phyloP scores from a whole-genome alignment of 2,113 vertebrate species.

The Hemiscyllium ocellatum region DNA sequence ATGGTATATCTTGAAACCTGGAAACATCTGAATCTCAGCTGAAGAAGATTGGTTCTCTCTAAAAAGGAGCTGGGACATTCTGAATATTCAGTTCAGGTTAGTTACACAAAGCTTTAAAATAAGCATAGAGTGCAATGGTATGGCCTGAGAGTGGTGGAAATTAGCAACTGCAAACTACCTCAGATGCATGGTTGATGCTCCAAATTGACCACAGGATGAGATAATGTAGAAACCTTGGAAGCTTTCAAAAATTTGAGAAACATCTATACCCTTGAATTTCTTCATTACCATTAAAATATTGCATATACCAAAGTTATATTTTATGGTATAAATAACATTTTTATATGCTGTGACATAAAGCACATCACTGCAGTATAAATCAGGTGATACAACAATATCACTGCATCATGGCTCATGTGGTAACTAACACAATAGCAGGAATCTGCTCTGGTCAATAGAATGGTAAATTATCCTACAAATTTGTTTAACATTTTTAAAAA shows the following conservation, averaged over 20 bases:
- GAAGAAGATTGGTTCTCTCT: neutral
- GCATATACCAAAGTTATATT: neutral
- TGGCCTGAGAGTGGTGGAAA: neutral
- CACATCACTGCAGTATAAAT: slow-evolving; percentile 18
- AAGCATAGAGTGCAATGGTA: neutral
- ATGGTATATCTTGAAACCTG: neutral
- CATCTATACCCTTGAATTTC: neutral
- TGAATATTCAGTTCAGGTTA: slow-evolving; percentile 2
- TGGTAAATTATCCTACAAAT: neutral
- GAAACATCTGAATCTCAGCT: neutral
- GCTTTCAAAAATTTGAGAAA: neutral
- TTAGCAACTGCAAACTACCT: neutral
- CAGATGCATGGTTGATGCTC: neutral
- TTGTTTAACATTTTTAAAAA: slow-evolving; percentile 2
- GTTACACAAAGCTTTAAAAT: neutral
- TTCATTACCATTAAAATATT: neutral
- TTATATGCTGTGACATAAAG: neutral
- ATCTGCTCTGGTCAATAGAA: neutral
- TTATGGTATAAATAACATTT: neutral
- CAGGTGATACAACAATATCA: neutral
- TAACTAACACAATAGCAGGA: slow-evolving; percentile 17
- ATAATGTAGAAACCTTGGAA: neutral
- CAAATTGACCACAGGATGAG: neutral
- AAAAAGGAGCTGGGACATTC: neutral
- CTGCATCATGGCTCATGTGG: neutral